These are phyloP conservation scores for Melikaiella ostensackeni DNA, from an alignment of 2,888 invertebrate genomes.

Conservation along the genomic window DNA sequence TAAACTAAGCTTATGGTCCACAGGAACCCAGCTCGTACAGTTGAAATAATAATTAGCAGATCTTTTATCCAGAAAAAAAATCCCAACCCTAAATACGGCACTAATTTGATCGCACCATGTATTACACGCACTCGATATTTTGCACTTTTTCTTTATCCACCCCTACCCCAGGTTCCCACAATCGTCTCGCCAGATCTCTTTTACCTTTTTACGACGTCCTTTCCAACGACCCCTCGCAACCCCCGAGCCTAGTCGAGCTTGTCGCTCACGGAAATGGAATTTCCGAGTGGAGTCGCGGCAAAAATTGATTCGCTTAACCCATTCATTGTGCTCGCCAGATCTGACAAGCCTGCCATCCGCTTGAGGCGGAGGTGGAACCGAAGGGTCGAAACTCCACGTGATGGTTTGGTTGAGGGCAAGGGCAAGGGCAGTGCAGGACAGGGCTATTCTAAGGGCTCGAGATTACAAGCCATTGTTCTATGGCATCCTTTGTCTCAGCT, in stretches of 20 bases:
- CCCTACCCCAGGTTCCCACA: constrained; percentile 6
- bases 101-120: constrained; percentile 40
- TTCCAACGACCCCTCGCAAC: constrained; percentile 27
- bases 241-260: constrained; percentile 45
- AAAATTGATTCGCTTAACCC: constrained; percentile 75
- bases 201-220: constrained; percentile 56
- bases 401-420: constrained; percentile 54
- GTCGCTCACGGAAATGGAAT: constrained; percentile 66
- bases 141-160: constrained; percentile 30
- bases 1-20: neutral
- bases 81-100: no score
- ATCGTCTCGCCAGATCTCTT: constrained; percentile 41
- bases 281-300: constrained; percentile 63
- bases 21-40: neutral
- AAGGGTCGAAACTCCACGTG: constrained; percentile 53
- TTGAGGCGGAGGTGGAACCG: constrained; percentile 18
- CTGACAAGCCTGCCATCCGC: constrained; percentile 56
- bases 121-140: constrained; percentile 40
- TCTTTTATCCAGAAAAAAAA: neutral
- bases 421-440: constrained; percentile 61
- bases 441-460: constrained; percentile 72
- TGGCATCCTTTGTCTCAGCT: constrained; percentile 74
- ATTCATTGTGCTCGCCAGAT: constrained; percentile 66
- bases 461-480: constrained; percentile 76
- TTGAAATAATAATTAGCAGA: neutral